Percentiles rank a stretch among this genome's conserved stretches.
Evolutionary conservation across 2,888 invertebrate genomes (phyloP).

Genomic region (Heliothis peltigera): DNA sequence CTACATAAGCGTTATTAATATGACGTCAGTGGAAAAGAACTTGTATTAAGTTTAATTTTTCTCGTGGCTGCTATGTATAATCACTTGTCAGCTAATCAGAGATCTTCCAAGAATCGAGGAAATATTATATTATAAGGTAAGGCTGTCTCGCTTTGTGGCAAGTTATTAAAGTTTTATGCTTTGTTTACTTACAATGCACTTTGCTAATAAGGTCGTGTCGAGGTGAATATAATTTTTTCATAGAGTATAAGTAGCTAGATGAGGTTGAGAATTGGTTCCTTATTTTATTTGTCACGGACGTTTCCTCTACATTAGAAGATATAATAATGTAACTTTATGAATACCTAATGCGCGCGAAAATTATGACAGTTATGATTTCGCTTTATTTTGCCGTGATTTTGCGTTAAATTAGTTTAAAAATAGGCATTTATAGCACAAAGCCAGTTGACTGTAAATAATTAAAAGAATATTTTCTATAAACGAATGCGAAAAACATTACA

Average conservation of each 20-base stretch:
- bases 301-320: not conserved
- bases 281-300: constrained; percentile 31
- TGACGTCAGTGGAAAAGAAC: constrained; percentile 58
- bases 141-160: constrained; percentile 34
- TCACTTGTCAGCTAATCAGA: constrained; percentile 55
- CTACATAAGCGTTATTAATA: constrained; percentile 33
- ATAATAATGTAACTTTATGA: constrained; percentile 1
- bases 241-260: constrained; percentile 23
- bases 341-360: no score
- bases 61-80: constrained; percentile 51
- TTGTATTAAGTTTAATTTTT: constrained; percentile 34
- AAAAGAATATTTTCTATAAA: no score
- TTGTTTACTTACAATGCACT: constrained; percentile 54
- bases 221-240: constrained; percentile 27
- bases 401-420: no score
- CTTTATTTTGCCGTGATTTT: no score
- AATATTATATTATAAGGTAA: constrained; percentile 40
- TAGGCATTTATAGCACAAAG: no score
- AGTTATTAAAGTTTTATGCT: constrained; percentile 55
- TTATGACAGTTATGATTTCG: no score
- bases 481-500: no score
- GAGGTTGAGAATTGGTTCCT: constrained; percentile 24
- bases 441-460: no score
- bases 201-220: constrained; percentile 34
- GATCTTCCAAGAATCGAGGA: constrained; percentile 64